Percentiles rank a stretch among this genome's conserved stretches.
phyloP scores from a whole-genome alignment of 2,888 invertebrate genomes.

The Abrostola tripartita region DNA sequence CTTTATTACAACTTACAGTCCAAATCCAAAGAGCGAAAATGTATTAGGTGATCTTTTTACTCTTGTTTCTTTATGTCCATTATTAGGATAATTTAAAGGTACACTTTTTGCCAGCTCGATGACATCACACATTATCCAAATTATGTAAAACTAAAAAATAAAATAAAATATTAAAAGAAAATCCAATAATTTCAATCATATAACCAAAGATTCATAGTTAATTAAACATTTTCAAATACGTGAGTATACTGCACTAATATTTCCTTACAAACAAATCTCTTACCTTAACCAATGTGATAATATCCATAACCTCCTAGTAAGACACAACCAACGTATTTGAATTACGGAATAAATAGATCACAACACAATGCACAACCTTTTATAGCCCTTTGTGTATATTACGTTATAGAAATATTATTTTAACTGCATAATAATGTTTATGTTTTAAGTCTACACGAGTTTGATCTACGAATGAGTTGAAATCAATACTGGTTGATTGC shows the following conservation, averaged over 20 bases:
- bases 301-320: slow-evolving; percentile 18
- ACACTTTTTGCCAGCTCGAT: slow-evolving; percentile 13
- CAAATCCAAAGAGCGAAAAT: slow-evolving; percentile 42
- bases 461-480: slow-evolving; percentile 42
- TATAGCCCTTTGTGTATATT: slow-evolving; percentile 14
- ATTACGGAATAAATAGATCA: slow-evolving; percentile 1
- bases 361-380: slow-evolving; percentile 5
- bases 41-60: slow-evolving; percentile 41
- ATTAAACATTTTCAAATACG: no score
- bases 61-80: slow-evolving; percentile 1
- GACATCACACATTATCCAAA: slow-evolving; percentile 25
- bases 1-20: slow-evolving; percentile 23
- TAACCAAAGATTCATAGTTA: no score
- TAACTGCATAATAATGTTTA: slow-evolving; percentile 18
- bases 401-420: slow-evolving; percentile 16
- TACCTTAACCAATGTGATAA: slow-evolving; percentile 35
- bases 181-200: not conserved
- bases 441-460: slow-evolving; percentile 23
- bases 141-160: slow-evolving; percentile 32
- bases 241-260: not conserved
- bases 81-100: not conserved
- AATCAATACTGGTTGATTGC: slow-evolving; percentile 35
- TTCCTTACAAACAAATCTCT: not conserved
- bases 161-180: not conserved
- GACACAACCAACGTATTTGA: slow-evolving; percentile 5